Conservation (phyloP, 2,797 vertebrate species). For the Tenualosa ilisha region DNA sequence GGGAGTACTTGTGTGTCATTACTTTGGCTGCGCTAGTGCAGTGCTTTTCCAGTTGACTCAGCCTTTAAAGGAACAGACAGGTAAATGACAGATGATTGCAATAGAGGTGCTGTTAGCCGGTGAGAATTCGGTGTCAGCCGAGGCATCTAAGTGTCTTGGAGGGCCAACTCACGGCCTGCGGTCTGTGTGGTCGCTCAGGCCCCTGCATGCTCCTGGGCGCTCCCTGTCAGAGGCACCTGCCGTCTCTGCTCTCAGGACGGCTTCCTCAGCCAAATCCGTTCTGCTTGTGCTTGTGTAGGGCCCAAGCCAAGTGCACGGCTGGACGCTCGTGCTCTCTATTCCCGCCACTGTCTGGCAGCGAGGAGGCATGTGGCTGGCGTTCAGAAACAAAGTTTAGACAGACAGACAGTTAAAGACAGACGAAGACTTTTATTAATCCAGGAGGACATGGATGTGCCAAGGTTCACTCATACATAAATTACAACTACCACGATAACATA, state of each 20-base stretch:
- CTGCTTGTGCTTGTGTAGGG: background rate
- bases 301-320: background rate
- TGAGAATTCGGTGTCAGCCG: background rate
- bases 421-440: no score
- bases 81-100: background rate
- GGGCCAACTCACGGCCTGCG: background rate
- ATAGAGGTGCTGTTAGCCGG: background rate
- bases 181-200: background rate
- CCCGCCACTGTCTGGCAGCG: constrained; percentile 9
- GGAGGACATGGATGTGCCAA: no score
- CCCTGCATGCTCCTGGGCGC: background rate
- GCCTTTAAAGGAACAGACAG: background rate
- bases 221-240: background rate
- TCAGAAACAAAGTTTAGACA: background rate
- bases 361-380: background rate
- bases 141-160: background rate
- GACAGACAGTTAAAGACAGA: no score
- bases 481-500: no score
- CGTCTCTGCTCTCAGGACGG: background rate
- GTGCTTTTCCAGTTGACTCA: background rate
- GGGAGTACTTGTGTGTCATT: background rate
- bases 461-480: no score
- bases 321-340: background rate
- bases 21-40: background rate
- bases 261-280: background rate